phyloP scores from a whole-genome alignment of 1,140 invertebrate species.

The Coenobita brevimanus region DNA sequence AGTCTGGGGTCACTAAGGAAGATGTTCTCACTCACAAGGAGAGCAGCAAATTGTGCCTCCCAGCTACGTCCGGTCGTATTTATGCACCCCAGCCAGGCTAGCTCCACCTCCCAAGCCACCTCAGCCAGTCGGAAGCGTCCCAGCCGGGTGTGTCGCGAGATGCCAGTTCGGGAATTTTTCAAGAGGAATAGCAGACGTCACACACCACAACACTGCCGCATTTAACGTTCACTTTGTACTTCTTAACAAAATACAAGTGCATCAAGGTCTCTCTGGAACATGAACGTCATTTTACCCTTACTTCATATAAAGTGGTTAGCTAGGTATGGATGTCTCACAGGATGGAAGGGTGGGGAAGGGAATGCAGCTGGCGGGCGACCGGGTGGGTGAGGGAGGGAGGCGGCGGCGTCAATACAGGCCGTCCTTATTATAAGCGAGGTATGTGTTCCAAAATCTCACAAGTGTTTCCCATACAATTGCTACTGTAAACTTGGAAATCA shows the following conservation, averaged over 20 bases:
- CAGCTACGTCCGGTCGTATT: neutral
- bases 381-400: too few species aligned
- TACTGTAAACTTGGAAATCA: too few species aligned
- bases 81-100: neutral
- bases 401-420: too few species aligned
- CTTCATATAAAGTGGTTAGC: too few species aligned
- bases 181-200: neutral
- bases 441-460: too few species aligned
- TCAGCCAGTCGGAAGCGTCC: constrained; percentile 35
- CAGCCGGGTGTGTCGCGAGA: constrained; percentile 46
- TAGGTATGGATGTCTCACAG: too few species aligned
- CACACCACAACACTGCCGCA: neutral
- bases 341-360: too few species aligned
- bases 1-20: neutral
- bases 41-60: constrained; percentile 5
- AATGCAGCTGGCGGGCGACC: too few species aligned
- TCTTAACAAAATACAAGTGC: neutral
- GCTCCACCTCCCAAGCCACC: neutral
- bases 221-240: neutral
- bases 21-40: constrained; percentile 1
- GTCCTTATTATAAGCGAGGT: too few species aligned
- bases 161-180: constrained; percentile 20
- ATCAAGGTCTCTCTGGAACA: too few species aligned
- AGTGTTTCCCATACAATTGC: too few species aligned
- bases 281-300: too few species aligned